Conservation (phyloP, 2,888 invertebrate species). For the Gastracanthus pulcherrimus region DNA sequence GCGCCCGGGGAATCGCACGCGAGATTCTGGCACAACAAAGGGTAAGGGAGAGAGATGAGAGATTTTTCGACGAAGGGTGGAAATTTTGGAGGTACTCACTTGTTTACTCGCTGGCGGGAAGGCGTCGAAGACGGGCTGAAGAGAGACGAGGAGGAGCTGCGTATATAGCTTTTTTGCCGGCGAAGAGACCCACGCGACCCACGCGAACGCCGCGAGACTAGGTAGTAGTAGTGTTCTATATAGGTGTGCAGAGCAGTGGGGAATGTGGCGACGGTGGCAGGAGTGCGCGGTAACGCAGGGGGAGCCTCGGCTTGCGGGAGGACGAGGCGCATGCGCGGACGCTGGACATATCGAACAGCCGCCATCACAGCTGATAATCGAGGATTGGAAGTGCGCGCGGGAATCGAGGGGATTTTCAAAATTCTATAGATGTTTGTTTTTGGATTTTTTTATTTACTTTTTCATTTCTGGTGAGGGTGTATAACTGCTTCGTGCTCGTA, state of each 20-base stretch:
- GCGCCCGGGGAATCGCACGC: not conserved
- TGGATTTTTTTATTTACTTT: too few relatives aligned
- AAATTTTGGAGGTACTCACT: not conserved
- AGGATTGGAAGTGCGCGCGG: too few relatives aligned
- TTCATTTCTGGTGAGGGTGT: too few relatives aligned
- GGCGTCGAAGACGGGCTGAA: too few relatives aligned
- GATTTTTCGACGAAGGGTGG: not conserved
- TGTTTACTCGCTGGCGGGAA: not conserved
- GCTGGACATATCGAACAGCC: not conserved
- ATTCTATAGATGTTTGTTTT: too few relatives aligned
- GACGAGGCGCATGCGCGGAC: too few relatives aligned
- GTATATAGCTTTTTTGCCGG: constrained; percentile 6
- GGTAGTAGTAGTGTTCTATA: not conserved
- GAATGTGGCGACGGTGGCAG: too few relatives aligned
- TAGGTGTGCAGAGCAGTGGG: too few relatives aligned
- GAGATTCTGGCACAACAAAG: not conserved
- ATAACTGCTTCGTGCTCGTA: too few relatives aligned
- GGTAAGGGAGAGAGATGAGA: not conserved
- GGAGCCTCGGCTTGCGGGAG: too few relatives aligned
- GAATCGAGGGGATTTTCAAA: too few relatives aligned
- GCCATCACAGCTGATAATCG: constrained; percentile 5
- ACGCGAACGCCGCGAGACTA: constrained; percentile 1
- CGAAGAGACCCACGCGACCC: constrained; percentile 15
- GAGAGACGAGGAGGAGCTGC: not conserved
- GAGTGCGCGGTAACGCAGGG: too few relatives aligned